Evolutionary conservation across 1,140 invertebrate species (phyloP).

Genomic region (Batillaria attramentaria): DNA sequence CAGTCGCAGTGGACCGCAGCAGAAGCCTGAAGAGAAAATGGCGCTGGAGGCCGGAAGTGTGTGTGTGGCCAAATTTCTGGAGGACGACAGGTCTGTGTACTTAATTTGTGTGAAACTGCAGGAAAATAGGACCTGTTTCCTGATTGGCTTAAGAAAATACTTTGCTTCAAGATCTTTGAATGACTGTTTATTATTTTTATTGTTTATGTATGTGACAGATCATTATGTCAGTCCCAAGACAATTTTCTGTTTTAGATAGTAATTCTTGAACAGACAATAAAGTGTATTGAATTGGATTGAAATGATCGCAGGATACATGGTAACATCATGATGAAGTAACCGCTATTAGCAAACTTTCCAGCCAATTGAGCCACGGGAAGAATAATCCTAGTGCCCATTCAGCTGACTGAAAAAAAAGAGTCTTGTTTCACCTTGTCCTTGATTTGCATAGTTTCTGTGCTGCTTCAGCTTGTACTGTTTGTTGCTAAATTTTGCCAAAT

Average conservation of each 20-base stretch:
- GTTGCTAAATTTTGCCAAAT: neutral
- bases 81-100: conserved; percentile 1
- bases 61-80: conserved; percentile 19
- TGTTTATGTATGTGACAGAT: neutral
- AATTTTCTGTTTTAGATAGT: too few species aligned
- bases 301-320: neutral
- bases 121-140: neutral
- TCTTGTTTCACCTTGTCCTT: too few species aligned
- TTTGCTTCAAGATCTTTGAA: neutral
- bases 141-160: neutral
- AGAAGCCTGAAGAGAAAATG: neutral
- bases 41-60: neutral
- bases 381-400: too few species aligned
- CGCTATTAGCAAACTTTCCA: too few species aligned
- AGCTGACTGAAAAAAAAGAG: too few species aligned
- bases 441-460: too few species aligned
- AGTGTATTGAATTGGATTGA: neutral
- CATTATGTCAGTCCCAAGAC: too few species aligned
- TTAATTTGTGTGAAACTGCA: neutral
- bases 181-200: neutral
- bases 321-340: neutral
- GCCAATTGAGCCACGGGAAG: too few species aligned
- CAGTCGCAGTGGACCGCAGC: too few species aligned
- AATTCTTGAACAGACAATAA: too few species aligned
- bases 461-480: too few species aligned